Conservation (phyloP, 2,888 invertebrate species). For the Limnephilus lunatus region DNA sequence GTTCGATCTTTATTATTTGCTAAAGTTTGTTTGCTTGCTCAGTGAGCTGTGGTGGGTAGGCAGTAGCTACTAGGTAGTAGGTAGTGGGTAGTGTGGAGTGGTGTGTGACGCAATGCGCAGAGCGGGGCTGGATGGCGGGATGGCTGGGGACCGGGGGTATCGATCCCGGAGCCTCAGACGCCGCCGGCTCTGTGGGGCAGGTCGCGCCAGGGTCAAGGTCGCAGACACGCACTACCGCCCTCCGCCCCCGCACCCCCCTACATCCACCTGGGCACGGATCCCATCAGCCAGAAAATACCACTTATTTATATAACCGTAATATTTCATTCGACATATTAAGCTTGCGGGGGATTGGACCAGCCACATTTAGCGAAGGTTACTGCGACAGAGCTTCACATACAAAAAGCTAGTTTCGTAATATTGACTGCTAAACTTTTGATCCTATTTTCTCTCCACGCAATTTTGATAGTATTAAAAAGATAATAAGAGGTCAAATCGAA, state of each 20-base stretch:
- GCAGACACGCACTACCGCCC: slow-evolving; percentile 66
- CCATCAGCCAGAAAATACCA: neutral
- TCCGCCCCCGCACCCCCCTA: slow-evolving; percentile 69
- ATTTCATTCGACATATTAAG: neutral
- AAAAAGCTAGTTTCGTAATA: neutral
- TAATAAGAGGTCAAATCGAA: neutral
- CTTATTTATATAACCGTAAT: neutral
- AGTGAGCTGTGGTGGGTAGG: neutral
- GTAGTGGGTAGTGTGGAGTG: slow-evolving; percentile 69
- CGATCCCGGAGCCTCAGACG: slow-evolving; percentile 68
- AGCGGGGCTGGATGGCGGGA: slow-evolving; percentile 24
- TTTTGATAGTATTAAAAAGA: too few species aligned
- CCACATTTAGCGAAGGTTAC: neutral
- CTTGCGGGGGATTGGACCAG: neutral
- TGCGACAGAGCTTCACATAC: neutral
- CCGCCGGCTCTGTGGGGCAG: slow-evolving; percentile 72
- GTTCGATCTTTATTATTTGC: neutral
- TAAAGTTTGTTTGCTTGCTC: neutral
- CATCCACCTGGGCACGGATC: neutral
- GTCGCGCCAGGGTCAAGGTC: slow-evolving; percentile 80
- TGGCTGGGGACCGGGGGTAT: slow-evolving; percentile 70
- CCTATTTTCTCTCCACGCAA: neutral
- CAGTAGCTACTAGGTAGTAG: too few species aligned
- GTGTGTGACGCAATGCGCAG: slow-evolving; percentile 64
- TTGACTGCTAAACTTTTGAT: neutral